Evolutionary conservation across 2,113 vertebrate genomes (phyloP), one percentile per base, ranked within the genome.

Genomic region (Bettongia penicillata): DNA sequence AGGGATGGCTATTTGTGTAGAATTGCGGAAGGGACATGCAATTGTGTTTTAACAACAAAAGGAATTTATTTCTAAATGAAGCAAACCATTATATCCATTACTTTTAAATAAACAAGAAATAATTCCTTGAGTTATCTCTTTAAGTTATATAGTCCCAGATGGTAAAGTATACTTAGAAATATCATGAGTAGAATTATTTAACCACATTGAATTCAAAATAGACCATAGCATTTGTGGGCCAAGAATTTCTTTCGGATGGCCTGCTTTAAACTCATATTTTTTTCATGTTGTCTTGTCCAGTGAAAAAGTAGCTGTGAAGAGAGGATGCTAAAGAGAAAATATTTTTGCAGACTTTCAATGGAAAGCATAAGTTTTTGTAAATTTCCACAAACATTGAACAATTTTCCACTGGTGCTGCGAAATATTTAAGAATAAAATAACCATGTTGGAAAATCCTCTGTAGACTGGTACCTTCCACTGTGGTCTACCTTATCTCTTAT

Each of bases 381-480:
- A 95, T 0, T 0, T 57, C 89, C 10, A 0, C 93, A 97, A 91
- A 94, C 0, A 0, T 49, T 94, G 53, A 11, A 92, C 96, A 95
- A 47, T 97, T 97, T 95, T 53, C 92, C n/a, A 84, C 28, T 5
- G 49, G 0, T 1, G 16, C 89, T 96, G 52, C 95, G 90, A 96
- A 97, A 93, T 95, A 97, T 97, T 50, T 97, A 1, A 14, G 53
- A 91, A 96, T 97, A 92, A 95, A 97, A 96, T 91, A 53, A 94
- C 11, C 43, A 43, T 61, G 2, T 97, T 14, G 96, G 53, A 28
- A 96, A 19, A 91, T 91, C 91, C 94, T 94, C 3, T 9, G 24
- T 89, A 92, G 91, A 92, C 51, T 97, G 89, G 3, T 90, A 91
- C 91, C 93, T 96, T 97, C 55, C 47, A 93, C 49, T 22, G 51